Percentiles rank a stretch among this genome's conserved stretches.
Conservation (phyloP, 2,113 vertebrate genomes). For the Coptodon rendalli region DNA sequence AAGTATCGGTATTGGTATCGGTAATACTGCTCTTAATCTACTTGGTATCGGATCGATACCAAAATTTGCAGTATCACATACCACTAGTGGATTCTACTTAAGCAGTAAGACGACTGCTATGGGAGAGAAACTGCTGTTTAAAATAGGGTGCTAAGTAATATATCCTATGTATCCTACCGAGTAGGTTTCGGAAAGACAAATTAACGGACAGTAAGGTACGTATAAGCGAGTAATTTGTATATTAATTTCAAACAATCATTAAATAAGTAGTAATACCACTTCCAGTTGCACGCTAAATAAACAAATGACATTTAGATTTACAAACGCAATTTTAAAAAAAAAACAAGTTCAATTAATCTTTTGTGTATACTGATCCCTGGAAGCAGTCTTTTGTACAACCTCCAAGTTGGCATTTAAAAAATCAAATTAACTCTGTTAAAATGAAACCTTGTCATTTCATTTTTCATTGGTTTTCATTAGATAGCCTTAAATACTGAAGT, state of each 20-base stretch:
- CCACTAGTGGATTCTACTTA: neutral
- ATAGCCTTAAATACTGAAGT: neutral
- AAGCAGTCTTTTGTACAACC: neutral
- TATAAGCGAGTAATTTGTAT: neutral
- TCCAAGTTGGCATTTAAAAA: neutral
- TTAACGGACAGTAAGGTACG: neutral
- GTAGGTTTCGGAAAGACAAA: neutral
- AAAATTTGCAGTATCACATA: neutral
- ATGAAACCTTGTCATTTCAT: neutral
- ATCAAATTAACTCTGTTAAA: neutral
- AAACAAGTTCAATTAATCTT: neutral
- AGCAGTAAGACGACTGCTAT: neutral
- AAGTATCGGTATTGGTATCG: neutral
- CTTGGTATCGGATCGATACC: neutral
- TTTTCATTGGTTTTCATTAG: neutral
- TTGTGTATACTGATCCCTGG: neutral
- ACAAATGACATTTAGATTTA: neutral
- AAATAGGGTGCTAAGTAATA: neutral
- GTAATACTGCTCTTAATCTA: neutral
- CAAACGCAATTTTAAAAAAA: neutral
- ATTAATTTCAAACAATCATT: neutral
- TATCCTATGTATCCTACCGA: neutral
- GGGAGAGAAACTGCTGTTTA: neutral
- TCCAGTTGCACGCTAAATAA: neutral
- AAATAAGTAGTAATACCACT: neutral